Percentiles rank a stretch among this genome's conserved stretches.
Evolutionary conservation across 2,888 invertebrate species (phyloP).

Genomic region (Buathra laborator): DNA sequence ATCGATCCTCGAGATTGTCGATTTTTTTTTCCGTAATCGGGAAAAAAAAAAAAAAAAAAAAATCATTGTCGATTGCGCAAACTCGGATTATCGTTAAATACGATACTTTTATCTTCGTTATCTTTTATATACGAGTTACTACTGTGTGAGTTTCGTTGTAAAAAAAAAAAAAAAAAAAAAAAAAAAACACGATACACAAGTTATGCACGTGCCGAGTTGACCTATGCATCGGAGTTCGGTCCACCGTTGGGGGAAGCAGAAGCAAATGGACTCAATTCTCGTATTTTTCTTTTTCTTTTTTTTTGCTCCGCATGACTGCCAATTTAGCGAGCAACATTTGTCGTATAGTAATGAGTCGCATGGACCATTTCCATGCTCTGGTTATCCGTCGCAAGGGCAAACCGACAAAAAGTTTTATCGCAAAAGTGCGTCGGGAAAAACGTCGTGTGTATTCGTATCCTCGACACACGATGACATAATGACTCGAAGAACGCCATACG

Average conservation of each 20-base stretch:
- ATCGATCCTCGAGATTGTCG: not conserved
- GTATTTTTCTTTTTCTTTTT: not conserved
- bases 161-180: not conserved
- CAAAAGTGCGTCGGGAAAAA: not conserved
- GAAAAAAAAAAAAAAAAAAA: no score
- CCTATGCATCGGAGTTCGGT: not conserved
- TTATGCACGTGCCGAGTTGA: not conserved
- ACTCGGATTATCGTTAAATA: not conserved
- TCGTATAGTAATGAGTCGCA: not conserved
- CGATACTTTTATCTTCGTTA: not conserved
- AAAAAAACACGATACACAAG: not conserved
- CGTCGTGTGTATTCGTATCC: not conserved
- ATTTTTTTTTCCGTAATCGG: not conserved
- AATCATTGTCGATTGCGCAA: not conserved
- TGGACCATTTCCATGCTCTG: conserved; percentile 8
- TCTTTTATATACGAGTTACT: not conserved
- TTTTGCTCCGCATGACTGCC: not conserved
- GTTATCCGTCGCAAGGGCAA: not conserved
- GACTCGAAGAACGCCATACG: not conserved
- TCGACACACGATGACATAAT: not conserved
- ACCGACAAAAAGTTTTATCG: not conserved
- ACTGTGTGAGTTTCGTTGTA: not conserved
- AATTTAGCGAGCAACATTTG: conserved; percentile 2
- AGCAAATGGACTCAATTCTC: not conserved
- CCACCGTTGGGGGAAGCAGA: not conserved